phyloP scores from a whole-genome alignment of 2,888 invertebrate species.

The Petrophora chlorosata region DNA sequence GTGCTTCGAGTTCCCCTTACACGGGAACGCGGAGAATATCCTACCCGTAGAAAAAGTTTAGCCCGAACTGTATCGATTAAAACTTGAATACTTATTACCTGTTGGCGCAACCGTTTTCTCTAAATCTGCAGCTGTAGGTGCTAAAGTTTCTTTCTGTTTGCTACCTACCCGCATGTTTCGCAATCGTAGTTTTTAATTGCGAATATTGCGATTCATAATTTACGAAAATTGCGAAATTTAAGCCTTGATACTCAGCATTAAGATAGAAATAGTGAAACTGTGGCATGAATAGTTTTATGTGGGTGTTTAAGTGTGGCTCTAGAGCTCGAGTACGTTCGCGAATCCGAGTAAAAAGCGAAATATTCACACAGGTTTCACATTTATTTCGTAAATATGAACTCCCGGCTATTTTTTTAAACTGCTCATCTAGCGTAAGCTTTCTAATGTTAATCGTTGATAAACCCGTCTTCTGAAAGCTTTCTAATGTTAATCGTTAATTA shows the following conservation, averaged over 20 bases:
- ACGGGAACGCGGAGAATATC: constrained; percentile 9
- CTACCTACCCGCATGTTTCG: constrained; percentile 15
- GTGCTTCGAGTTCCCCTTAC: constrained; percentile 5
- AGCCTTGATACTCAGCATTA: neutral
- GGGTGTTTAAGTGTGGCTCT: neutral
- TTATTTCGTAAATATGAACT: too few relatives aligned
- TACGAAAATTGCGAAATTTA: neutral
- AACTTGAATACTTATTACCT: constrained; percentile 17
- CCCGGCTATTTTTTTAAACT: too few relatives aligned
- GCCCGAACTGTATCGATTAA: constrained; percentile 21
- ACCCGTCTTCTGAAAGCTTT: too few relatives aligned
- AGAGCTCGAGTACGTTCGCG: too few relatives aligned
- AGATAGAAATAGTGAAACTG: neutral
- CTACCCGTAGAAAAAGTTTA: constrained; percentile 19
- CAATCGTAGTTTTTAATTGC: constrained; percentile 1
- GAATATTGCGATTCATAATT: neutral
- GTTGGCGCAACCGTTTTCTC: constrained; percentile 12
- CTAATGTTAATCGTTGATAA: too few relatives aligned
- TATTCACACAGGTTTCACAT: too few relatives aligned
- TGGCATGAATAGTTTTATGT: constrained; percentile 1
- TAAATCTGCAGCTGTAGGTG: constrained; percentile 2
- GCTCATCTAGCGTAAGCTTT: too few relatives aligned
- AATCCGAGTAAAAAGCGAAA: too few relatives aligned
- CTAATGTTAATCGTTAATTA: too few relatives aligned
- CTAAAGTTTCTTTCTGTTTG: constrained; percentile 5